A percentile compares a stretch with the other conserved stretches of the same genome.
Evolutionary conservation across 92 coral and sea anemone species (phyloP).

Genomic region (Heliopora coerulea): DNA sequence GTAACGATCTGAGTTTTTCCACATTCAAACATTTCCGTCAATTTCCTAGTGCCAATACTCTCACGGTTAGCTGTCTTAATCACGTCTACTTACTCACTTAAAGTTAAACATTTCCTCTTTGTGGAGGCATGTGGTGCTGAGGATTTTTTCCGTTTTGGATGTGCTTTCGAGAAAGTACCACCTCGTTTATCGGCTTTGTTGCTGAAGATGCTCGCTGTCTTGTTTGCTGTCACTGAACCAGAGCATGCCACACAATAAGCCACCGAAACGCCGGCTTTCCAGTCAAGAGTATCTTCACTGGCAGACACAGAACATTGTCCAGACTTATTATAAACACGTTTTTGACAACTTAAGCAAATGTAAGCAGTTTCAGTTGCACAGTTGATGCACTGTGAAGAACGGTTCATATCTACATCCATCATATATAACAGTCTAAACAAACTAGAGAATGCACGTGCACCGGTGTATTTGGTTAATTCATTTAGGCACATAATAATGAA

Average conservation of each 20-base stretch:
- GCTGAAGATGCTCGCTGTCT: slow-evolving; percentile 5
- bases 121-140: slow-evolving; percentile 7
- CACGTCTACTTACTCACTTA: slow-evolving; percentile 17
- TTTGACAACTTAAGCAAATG: slow-evolving; percentile 2
- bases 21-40: slow-evolving; percentile 45
- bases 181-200: slow-evolving; percentile 8
- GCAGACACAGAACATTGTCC: slow-evolving; percentile 24
- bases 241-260: slow-evolving; percentile 40
- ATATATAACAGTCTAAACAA: too few relatives aligned
- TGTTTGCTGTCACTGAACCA: slow-evolving; percentile 14
- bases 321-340: slow-evolving; percentile 13
- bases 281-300: slow-evolving; percentile 12
- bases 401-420: too few relatives aligned
- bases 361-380: neutral
- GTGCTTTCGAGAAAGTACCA: slow-evolving; percentile 10
- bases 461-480: too few relatives aligned
- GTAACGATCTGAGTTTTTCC: slow-evolving; percentile 38
- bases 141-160: slow-evolving; percentile 1
- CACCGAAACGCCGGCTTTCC: slow-evolving; percentile 40
- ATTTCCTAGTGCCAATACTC: slow-evolving; percentile 29
- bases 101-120: slow-evolving; percentile 2
- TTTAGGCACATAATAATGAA: too few relatives aligned
- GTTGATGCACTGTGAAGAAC: neutral
- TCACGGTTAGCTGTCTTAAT: slow-evolving; percentile 4
- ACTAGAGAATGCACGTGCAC: too few relatives aligned